These are phyloP conservation scores for Dolichomitus sp. DNA, from an alignment of 2,888 invertebrate species.

Conservation along the genomic window DNA sequence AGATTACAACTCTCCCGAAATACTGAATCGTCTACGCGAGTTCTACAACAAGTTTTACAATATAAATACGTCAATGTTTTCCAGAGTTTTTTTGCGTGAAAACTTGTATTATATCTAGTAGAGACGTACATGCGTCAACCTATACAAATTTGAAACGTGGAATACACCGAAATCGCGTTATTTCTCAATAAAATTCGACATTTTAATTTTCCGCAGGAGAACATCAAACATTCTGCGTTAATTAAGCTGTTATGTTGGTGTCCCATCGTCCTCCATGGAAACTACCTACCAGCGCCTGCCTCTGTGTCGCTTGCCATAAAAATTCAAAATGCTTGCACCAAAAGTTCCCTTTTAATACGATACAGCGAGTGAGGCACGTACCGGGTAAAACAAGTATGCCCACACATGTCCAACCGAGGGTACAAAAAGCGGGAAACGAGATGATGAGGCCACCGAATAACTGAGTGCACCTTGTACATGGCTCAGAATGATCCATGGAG, in stretches of 20 bases:
- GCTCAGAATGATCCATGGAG: not conserved
- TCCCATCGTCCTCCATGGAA: not conserved
- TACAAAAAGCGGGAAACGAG: constrained; percentile 34
- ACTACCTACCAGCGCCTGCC: not conserved
- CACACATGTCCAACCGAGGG: not conserved
- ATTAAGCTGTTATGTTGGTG: not conserved
- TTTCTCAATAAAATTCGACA: not conserved
- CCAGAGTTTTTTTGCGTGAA: no score
- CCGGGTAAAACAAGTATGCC: constrained; percentile 1
- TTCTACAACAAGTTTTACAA: no score
- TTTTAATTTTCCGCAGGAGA: not conserved
- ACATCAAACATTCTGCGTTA: constrained; percentile 3
- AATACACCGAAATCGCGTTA: not conserved
- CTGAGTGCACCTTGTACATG: constrained; percentile 23
- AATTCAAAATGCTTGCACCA: constrained; percentile 1
- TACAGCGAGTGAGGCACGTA: constrained; percentile 9
- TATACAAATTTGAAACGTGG: no score
- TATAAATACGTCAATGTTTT: no score
- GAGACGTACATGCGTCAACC: no score
- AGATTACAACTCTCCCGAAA: no score
- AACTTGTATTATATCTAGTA: no score
- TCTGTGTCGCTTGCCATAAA: not conserved
- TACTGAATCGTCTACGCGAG: no score
- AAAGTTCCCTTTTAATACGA: constrained; percentile 11
- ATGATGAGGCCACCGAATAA: constrained; percentile 59